Evolutionary conservation across 2,888 invertebrate species (phyloP).

Genomic region (Aelia acuminata): DNA sequence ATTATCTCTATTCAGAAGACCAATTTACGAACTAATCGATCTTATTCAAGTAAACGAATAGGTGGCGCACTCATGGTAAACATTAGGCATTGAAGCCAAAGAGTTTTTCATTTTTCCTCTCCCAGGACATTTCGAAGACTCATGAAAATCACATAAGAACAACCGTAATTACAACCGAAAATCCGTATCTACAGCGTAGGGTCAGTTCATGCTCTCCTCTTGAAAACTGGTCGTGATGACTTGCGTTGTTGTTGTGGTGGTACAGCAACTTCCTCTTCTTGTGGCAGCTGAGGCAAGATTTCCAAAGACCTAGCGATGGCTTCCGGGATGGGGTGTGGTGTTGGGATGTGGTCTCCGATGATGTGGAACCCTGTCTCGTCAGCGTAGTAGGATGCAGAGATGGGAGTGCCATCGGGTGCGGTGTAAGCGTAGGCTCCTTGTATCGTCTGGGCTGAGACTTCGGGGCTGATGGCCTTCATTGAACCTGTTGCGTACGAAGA

Average conservation of each 20-base stretch:
- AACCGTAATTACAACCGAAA: conserved; percentile 45
- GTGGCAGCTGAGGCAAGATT: conserved; percentile 69
- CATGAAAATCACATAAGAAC: background rate
- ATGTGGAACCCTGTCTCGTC: conserved; percentile 81
- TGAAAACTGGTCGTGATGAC: background rate
- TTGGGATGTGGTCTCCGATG: conserved; percentile 78
- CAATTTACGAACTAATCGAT: background rate
- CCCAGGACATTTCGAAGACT: conserved; percentile 23
- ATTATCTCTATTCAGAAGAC: background rate
- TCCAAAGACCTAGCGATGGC: conserved; percentile 73
- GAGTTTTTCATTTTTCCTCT: background rate
- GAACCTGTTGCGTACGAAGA: conserved; percentile 70
- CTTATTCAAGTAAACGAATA: background rate
- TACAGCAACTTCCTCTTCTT: conserved; percentile 47
- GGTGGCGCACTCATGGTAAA: background rate
- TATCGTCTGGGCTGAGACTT: conserved; percentile 71
- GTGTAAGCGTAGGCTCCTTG: conserved; percentile 84
- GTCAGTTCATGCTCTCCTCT: conserved; percentile 14
- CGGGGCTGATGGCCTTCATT: conserved; percentile 74
- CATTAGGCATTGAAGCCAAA: background rate
- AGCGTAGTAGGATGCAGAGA: conserved; percentile 75
- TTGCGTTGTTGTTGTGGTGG: conserved; percentile 5
- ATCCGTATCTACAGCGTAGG: conserved; percentile 24
- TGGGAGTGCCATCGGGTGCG: conserved; percentile 76
- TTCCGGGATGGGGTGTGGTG: conserved; percentile 74